Conservation (phyloP, 2,113 vertebrate species). For the Macrotus californicus region DNA sequence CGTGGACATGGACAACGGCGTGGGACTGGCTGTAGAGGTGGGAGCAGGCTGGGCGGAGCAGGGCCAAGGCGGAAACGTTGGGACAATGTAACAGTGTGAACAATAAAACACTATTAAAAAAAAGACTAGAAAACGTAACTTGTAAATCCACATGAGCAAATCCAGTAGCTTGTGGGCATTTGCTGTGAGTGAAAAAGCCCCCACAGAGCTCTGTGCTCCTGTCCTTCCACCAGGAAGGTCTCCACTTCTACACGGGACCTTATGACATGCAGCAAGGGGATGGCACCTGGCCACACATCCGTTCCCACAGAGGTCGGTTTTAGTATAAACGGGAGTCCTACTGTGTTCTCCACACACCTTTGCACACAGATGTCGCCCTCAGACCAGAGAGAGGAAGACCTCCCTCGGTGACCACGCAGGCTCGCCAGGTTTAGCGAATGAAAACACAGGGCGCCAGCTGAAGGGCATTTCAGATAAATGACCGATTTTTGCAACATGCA, state of each 20-base stretch:
- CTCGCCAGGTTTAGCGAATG: not conserved
- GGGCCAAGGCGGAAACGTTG: too few relatives aligned
- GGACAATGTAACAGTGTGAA: too few relatives aligned
- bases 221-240: not conserved
- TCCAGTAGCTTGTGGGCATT: not conserved
- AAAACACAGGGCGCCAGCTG: not conserved
- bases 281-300: too few relatives aligned
- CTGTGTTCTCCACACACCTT: not conserved
- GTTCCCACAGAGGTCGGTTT: not conserved
- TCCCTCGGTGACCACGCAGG: accelerated
- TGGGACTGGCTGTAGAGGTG: too few relatives aligned
- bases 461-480: not conserved
- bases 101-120: too few relatives aligned
- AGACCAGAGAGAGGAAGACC: not conserved
- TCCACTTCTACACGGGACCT: not conserved
- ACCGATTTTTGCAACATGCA: not conserved
- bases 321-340: not conserved
- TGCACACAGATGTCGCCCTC: not conserved
- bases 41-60: too few relatives aligned
- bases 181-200: not conserved
- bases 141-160: not conserved
- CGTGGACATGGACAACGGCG: too few relatives aligned
- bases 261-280: not conserved
- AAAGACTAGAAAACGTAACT: not conserved
- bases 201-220: too few relatives aligned